phyloP scores from a whole-genome alignment of 2,113 vertebrate genomes.

The Oreochromis tanganicae region DNA sequence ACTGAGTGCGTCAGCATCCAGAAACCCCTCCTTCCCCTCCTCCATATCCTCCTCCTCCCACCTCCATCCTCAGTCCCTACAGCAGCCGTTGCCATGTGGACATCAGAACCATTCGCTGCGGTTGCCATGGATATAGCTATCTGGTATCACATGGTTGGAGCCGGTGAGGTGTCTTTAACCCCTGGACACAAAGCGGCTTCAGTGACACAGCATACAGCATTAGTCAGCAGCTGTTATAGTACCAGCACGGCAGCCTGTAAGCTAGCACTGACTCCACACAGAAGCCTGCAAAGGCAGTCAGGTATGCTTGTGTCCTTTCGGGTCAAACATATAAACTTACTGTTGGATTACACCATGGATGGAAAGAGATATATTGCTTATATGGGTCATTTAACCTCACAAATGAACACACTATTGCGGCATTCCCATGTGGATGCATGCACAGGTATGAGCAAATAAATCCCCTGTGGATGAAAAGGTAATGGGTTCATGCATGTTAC shows the following conservation, averaged over 20 bases:
- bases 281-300: not conserved
- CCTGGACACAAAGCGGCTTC: constrained; percentile 18
- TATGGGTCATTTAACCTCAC: constrained; percentile 16
- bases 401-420: not conserved
- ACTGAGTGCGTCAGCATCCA: constrained; percentile 45
- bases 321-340: constrained; percentile 19
- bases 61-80: constrained; percentile 29
- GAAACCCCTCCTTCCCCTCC: not conserved
- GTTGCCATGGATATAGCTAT: constrained; percentile 55
- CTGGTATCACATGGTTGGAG: constrained; percentile 34
- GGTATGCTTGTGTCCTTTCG: not conserved
- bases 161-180: constrained; percentile 43
- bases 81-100: constrained; percentile 64
- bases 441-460: not conserved
- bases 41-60: not conserved
- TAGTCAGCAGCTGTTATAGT: constrained; percentile 17
- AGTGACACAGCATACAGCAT: constrained; percentile 27
- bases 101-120: constrained; percentile 5
- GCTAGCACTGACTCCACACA: not conserved
- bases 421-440: not conserved
- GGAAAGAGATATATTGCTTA: constrained; percentile 1
- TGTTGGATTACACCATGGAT: not conserved
- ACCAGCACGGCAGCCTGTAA: not conserved
- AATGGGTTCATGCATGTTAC: constrained; percentile 39
- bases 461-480: constrained; percentile 20